A percentile compares a stretch with the other conserved stretches of the same genome.
phyloP scores from a whole-genome alignment of 2,888 invertebrate species.

The Xestia xanthographa region DNA sequence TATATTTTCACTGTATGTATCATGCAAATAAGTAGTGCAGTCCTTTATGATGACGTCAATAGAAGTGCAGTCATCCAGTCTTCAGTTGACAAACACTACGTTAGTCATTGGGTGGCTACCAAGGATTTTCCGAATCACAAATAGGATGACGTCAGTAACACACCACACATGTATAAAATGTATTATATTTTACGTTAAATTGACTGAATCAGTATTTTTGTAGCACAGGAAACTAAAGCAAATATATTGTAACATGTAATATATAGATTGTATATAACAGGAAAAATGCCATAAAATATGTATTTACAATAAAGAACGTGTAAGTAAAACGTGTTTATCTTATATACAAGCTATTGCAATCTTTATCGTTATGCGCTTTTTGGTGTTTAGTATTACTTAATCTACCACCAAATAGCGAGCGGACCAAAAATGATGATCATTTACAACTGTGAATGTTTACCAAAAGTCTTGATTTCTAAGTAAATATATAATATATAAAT shows the following conservation, averaged over 20 bases:
- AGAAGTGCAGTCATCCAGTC: constrained; percentile 44
- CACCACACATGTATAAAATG: constrained; percentile 47
- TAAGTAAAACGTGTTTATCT: constrained; percentile 41
- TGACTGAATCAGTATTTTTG: constrained; percentile 67
- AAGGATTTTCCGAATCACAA: constrained; percentile 56
- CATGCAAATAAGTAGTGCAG: constrained; percentile 7
- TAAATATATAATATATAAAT: constrained; percentile 52
- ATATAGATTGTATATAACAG: constrained; percentile 49
- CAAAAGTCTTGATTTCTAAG: constrained; percentile 59
- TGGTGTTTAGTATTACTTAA: constrained; percentile 25
- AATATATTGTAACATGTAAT: constrained; percentile 39
- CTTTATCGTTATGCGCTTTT: constrained; percentile 37
- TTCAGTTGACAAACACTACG: constrained; percentile 26
- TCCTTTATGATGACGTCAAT: constrained; percentile 13
- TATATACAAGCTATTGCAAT: constrained; percentile 26
- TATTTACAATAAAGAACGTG: constrained; percentile 40
- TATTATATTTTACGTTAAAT: constrained; percentile 57
- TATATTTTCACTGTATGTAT: constrained; percentile 16
- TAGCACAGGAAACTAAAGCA: constrained; percentile 54
- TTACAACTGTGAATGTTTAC: constrained; percentile 61
- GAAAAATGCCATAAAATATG: constrained; percentile 50
- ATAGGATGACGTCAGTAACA: constrained; percentile 58
- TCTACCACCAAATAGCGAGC: constrained; percentile 25
- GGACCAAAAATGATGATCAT: constrained; percentile 46
- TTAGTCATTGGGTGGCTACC: constrained; percentile 43